These are phyloP conservation scores for Drosophila vallismaia DNA, from an alignment of 2,888 invertebrate genomes.

Conservation along the genomic window DNA sequence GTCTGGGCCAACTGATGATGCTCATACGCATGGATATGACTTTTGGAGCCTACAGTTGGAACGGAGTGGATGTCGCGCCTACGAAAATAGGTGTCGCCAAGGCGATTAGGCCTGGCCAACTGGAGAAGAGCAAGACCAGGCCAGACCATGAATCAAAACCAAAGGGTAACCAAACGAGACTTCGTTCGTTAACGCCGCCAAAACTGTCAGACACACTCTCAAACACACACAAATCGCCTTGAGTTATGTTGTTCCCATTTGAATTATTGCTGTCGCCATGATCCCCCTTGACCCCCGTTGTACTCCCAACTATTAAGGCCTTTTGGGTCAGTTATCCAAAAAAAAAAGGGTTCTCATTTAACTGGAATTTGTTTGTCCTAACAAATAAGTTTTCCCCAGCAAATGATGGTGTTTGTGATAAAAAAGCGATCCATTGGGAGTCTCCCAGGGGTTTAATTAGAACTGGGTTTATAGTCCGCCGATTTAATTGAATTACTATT, in stretches of 20 bases:
- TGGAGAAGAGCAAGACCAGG: constrained; percentile 25
- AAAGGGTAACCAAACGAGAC: constrained; percentile 30
- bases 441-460: neutral
- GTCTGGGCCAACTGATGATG: constrained; percentile 64
- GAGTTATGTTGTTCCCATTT: constrained; percentile 74
- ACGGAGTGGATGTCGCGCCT: constrained; percentile 58
- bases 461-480: neutral
- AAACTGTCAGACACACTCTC: constrained; percentile 52
- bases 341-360: constrained; percentile 48
- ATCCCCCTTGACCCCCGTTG: constrained; percentile 32
- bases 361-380: constrained; percentile 25
- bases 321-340: constrained; percentile 52
- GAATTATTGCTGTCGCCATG: constrained; percentile 72
- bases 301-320: constrained; percentile 23
- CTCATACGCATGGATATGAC: constrained; percentile 31
- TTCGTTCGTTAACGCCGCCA: constrained; percentile 65
- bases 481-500: neutral
- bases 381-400: constrained; percentile 11
- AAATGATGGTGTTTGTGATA: constrained; percentile 39
- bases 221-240: constrained; percentile 52
- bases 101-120: constrained; percentile 64
- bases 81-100: constrained; percentile 74
- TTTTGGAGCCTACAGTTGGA: neutral
- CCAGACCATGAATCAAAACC: constrained; percentile 70
- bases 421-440: neutral